A percentile compares a stretch with the other conserved stretches of the same genome.
Evolutionary conservation across 2,113 vertebrate species (phyloP).

Genomic region (Sinocyclocheilus grahami): DNA sequence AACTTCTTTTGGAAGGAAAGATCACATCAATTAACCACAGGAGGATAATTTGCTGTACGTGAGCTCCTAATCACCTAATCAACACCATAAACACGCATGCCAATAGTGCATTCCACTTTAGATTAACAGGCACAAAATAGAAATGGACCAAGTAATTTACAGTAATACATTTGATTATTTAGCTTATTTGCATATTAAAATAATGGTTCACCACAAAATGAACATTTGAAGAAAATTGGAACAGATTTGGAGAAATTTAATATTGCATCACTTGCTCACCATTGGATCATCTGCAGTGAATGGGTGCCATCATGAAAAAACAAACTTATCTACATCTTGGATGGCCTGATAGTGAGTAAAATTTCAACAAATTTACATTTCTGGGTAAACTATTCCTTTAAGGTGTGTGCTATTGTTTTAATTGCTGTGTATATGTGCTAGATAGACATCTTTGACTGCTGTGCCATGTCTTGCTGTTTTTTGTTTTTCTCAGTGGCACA

Average conservation of each 20-base stretch:
- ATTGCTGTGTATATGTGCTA: not conserved
- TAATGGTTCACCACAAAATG: too few species aligned
- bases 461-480: not conserved
- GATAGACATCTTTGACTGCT: not conserved
- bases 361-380: too few species aligned
- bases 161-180: not conserved
- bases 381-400: too few species aligned
- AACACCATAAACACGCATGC: not conserved
- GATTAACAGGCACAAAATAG: conserved; percentile 8
- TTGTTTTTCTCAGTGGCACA: not conserved
- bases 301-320: too few species aligned
- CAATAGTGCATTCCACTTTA: not conserved
- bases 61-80: conserved; percentile 9
- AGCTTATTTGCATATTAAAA: too few species aligned
- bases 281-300: too few species aligned
- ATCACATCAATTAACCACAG: conserved; percentile 39
- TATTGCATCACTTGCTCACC: too few species aligned
- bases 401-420: not conserved
- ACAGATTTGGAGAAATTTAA: too few species aligned
- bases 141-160: not conserved
- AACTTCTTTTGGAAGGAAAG: conserved; percentile 17
- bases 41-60: conserved; percentile 12
- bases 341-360: too few species aligned
- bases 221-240: too few species aligned
- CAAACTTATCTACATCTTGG: too few species aligned